Evolutionary conservation across 2,888 invertebrate species (phyloP), one percentile per base, ranked within the genome.

Genomic region (Tinea pellionella): DNA sequence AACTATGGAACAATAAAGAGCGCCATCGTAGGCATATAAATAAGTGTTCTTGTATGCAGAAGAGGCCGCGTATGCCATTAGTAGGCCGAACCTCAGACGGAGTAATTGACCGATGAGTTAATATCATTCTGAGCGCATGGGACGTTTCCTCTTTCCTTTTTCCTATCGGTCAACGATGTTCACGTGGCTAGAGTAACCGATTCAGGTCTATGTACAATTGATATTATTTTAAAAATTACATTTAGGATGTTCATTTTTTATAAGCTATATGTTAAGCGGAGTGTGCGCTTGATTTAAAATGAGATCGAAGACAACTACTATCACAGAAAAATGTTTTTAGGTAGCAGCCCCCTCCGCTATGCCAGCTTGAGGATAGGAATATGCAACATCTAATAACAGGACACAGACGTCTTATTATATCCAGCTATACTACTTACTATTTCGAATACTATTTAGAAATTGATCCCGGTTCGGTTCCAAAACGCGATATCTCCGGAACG

Each of bases 1-100:
- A 85, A 81, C 85, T 80, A 82, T 82, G 79, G 81, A 85, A 87
- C 86, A 85, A 87, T 87, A 87, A 86, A 85, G 79, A 74, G 78
- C 73, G 72, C 73, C 79, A 78, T 71, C 65, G 65, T 65, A 67
- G 71, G 85, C 82, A 87, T 86, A 82, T 77, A 74, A 84, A 87
- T 85, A 78, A 82, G 78, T 75, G 72, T 74, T 74, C 77, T 68
- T 73, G 83, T 81, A 85, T 83, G 78, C 86, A 80, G 71, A 74
- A 70, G 69, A 73, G 79, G 77, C 74, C 74, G 77, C 78, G 71
- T 73, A 75, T 74, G 78, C 77, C 79, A 85, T 85, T 84, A 83
- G 86, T 84, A 85, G 72, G 77, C 85, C 70, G 70, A 72, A 66
- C 77, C 72, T 71, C 76, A 73, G 72, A 69, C 78, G 83, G 78